Evolutionary conservation across 2,888 invertebrate genomes (phyloP).

Genomic region (Nemurella pictetii): DNA sequence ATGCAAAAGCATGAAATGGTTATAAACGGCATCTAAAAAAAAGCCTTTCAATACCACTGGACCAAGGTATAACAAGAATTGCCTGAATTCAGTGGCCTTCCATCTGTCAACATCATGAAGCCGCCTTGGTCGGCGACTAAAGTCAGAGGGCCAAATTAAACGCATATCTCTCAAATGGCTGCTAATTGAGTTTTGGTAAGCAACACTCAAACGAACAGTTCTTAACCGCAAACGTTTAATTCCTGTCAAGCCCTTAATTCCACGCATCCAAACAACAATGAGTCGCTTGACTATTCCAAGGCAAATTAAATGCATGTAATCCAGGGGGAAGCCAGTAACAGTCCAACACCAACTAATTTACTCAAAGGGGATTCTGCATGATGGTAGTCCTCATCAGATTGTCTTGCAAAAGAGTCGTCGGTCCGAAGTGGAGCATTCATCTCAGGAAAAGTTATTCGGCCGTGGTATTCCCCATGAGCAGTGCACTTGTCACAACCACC

Average conservation of each 20-base stretch:
- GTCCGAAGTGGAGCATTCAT: not conserved
- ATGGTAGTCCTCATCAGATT: not conserved
- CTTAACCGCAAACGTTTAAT: constrained; percentile 1
- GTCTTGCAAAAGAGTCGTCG: constrained; percentile 27
- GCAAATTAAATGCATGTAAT: constrained; percentile 41
- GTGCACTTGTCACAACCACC: constrained; percentile 37
- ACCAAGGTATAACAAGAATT: constrained; percentile 45
- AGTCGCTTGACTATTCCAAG: constrained; percentile 38
- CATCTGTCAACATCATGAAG: constrained; percentile 44
- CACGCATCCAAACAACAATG: constrained; percentile 38
- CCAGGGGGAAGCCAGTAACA: constrained; percentile 33
- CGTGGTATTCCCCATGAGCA: too few relatives aligned
- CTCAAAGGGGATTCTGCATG: constrained; percentile 10
- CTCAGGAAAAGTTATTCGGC: too few relatives aligned
- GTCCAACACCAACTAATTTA: constrained; percentile 32
- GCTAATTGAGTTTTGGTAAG: not conserved
- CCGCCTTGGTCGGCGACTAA: constrained; percentile 45
- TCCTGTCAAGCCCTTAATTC: constrained; percentile 29
- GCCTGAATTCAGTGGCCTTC: constrained; percentile 47
- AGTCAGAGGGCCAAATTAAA: constrained; percentile 41
- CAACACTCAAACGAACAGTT: not conserved
- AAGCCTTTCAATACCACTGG: constrained; percentile 43
- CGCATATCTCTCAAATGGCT: constrained; percentile 24
- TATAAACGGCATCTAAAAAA: constrained; percentile 40
- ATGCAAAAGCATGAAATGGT: constrained; percentile 43